A percentile compares a stretch with the other conserved stretches of the same genome.
phyloP scores from a whole-genome alignment of 2,888 invertebrate genomes.

The Smittia sp. region DNA sequence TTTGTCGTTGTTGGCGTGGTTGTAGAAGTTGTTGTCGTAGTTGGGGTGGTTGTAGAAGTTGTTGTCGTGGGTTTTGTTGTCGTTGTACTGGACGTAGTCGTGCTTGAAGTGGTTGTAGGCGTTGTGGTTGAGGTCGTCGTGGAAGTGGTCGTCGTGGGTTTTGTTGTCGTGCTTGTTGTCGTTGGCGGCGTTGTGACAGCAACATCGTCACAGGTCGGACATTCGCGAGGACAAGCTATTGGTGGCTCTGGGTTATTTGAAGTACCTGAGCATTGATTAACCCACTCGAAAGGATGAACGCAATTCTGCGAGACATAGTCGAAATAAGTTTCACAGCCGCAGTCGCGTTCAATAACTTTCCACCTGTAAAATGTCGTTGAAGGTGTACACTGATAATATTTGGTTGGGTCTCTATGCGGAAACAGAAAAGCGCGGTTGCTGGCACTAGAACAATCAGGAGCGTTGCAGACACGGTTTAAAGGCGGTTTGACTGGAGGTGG shows the following conservation, averaged over 20 bases:
- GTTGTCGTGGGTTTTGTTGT: neutral
- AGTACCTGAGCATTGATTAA: neutral
- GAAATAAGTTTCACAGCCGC: slow-evolving; percentile 2
- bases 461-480: neutral
- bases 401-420: neutral
- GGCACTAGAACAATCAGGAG: neutral
- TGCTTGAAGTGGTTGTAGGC: neutral
- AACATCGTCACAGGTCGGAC: neutral
- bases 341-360: neutral
- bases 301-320: neutral
- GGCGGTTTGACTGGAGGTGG: neutral
- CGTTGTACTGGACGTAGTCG: neutral
- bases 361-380: neutral
- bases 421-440: neutral
- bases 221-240: neutral
- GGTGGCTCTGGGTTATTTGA: no score
- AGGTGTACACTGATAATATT: neutral
- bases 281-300: neutral
- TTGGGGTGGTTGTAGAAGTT: neutral
- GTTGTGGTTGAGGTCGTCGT: neutral
- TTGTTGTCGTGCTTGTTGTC: neutral
- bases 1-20: neutral
- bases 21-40: neutral
- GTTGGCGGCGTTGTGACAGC: neutral
- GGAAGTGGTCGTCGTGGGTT: neutral